phyloP scores from a whole-genome alignment of 2,888 invertebrate genomes.

The Anoplius nigerrimus region DNA sequence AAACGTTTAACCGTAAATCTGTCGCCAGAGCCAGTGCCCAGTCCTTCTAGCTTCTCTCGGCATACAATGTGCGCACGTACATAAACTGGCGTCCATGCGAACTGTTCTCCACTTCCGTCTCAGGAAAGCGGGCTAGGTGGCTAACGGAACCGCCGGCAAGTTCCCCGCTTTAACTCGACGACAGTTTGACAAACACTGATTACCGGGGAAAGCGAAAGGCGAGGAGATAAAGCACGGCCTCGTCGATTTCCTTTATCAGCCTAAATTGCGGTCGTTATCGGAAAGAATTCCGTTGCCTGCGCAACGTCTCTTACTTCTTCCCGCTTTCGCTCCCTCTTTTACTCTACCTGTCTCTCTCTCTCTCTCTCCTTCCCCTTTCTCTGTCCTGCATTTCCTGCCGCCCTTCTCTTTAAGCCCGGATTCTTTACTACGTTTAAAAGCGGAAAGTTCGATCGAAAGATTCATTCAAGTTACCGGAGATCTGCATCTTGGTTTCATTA shows the following conservation, averaged over 20 bases:
- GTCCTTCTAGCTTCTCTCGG: too few relatives aligned
- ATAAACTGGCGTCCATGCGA: background rate
- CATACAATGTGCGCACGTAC: background rate
- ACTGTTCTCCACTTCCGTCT: background rate
- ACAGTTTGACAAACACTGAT: conserved; percentile 60
- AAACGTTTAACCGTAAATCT: too few relatives aligned
- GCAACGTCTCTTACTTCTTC: conserved; percentile 26
- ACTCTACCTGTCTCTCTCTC: background rate
- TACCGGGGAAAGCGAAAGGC: conserved; percentile 43
- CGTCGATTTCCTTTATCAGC: conserved; percentile 66
- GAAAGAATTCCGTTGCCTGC: conserved; percentile 51
- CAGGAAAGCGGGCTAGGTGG: background rate
- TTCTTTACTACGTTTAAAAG: background rate
- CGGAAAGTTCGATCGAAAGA: background rate
- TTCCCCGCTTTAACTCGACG: conserved; percentile 26
- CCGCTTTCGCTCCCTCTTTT: background rate
- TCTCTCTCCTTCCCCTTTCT: conserved; percentile 3
- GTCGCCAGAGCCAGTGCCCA: too few relatives aligned
- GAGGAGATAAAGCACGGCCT: conserved; percentile 49
- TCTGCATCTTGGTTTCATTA: too few relatives aligned
- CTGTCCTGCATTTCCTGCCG: background rate
- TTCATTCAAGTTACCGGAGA: too few relatives aligned
- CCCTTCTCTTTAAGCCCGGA: background rate
- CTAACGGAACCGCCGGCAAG: background rate
- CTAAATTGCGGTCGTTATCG: conserved; percentile 67